Evolutionary conservation across 2,888 invertebrate species (phyloP).

Genomic region (Acleris laterana): DNA sequence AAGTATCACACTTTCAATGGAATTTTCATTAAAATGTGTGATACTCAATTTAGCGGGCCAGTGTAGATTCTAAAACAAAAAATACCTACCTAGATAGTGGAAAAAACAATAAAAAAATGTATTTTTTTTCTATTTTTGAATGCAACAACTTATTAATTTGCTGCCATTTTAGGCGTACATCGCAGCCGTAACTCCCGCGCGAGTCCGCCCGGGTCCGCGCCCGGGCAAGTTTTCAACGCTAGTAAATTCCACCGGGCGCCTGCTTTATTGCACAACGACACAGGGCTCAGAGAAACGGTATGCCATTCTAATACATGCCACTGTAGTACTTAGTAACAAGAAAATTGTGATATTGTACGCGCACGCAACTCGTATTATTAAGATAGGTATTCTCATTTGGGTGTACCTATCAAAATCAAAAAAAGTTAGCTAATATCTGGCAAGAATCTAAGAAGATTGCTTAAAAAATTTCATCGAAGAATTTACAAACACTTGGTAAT

Average conservation of each 20-base stretch:
- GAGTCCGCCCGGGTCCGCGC: constrained; percentile 31
- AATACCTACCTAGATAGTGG: too few relatives aligned
- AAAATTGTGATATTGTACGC: neutral
- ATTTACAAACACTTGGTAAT: too few relatives aligned
- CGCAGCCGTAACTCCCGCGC: constrained; percentile 55
- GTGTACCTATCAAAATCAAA: too few relatives aligned
- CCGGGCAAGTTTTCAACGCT: constrained; percentile 66
- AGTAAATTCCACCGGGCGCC: constrained; percentile 72
- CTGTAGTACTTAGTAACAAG: neutral
- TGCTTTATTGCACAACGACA: constrained; percentile 58
- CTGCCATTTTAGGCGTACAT: constrained; percentile 44
- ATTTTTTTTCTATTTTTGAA: neutral
- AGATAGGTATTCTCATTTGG: too few relatives aligned
- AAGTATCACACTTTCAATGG: too few relatives aligned
- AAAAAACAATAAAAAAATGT: neutral
- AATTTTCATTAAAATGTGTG: too few relatives aligned
- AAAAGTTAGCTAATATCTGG: too few relatives aligned
- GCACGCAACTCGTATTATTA: too few relatives aligned
- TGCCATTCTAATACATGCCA: neutral
- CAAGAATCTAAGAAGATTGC: too few relatives aligned
- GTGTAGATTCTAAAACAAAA: too few relatives aligned
- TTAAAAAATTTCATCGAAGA: too few relatives aligned
- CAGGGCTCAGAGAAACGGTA: constrained; percentile 14
- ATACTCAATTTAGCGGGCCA: too few relatives aligned
- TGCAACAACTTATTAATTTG: constrained; percentile 3